Evolutionary conservation across 2,113 vertebrate genomes (phyloP).

Genomic region (Clarias magur): DNA sequence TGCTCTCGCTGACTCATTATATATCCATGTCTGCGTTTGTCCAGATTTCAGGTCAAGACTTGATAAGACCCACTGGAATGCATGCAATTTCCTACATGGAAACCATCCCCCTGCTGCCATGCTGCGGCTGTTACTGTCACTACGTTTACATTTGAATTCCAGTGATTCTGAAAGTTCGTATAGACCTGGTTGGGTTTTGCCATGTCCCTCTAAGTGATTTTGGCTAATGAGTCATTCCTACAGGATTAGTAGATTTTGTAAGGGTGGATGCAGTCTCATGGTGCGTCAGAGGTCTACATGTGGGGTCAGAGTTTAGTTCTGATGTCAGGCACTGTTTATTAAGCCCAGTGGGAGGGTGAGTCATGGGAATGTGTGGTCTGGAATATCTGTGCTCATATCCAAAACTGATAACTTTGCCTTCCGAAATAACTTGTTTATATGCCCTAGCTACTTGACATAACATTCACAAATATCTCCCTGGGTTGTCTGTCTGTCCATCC

Average conservation of each 20-base stretch:
- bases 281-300: conserved; percentile 38
- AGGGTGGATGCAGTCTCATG: background rate
- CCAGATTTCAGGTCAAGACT: conserved; percentile 24
- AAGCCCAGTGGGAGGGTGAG: conserved; percentile 55
- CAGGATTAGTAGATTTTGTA: background rate
- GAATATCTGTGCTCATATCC: conserved; percentile 27
- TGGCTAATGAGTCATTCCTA: background rate
- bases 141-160: background rate
- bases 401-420: conserved; percentile 35
- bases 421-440: conserved; percentile 22
- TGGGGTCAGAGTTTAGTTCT: conserved; percentile 60
- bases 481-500: background rate
- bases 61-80: conserved; percentile 68
- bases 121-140: conserved; percentile 37
- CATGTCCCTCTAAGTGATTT: background rate
- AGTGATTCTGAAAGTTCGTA: background rate
- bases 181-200: background rate
- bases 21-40: conserved; percentile 11
- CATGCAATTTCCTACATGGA: conserved; percentile 62
- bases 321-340: conserved; percentile 47
- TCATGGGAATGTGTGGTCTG: conserved; percentile 65
- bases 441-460: background rate
- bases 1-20: conserved; percentile 3
- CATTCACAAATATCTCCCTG: background rate
- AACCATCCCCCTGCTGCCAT: background rate